Conservation (phyloP, 1,140 invertebrate genomes). For the Anoplolepis gracilipes region DNA sequence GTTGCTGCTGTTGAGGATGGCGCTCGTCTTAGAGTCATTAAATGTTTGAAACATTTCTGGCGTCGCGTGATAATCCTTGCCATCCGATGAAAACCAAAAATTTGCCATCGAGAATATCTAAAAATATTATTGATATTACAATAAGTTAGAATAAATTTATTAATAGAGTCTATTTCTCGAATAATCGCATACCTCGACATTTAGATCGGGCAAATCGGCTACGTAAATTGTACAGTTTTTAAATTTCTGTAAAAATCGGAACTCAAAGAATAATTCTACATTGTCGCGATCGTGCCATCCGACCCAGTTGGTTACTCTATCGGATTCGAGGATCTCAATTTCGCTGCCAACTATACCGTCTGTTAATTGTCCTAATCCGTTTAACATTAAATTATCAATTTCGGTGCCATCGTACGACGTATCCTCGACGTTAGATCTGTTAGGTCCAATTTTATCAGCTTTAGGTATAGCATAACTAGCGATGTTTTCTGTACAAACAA, state of each 20-base stretch:
- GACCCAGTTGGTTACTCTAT: conserved; percentile 88
- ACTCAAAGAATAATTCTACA: conserved; percentile 92
- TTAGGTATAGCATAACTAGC: conserved; percentile 89
- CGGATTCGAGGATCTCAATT: conserved; percentile 73
- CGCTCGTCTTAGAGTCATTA: conserved; percentile 86
- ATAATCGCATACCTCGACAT: conserved; percentile 88
- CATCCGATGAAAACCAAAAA: conserved; percentile 93
- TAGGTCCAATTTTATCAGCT: conserved; percentile 86
- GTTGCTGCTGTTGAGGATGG: neutral
- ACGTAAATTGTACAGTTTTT: conserved; percentile 91
- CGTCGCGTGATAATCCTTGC: conserved; percentile 89
- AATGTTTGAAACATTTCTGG: conserved; percentile 81
- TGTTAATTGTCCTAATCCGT: conserved; percentile 94
- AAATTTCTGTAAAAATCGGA: conserved; percentile 92
- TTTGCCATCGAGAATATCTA: conserved; percentile 90
- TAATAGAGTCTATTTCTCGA: conserved; percentile 8
- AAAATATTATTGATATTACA: neutral
- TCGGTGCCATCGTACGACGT: conserved; percentile 96
- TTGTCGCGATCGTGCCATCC: conserved; percentile 92
- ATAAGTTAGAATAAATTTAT: conserved; percentile 26
- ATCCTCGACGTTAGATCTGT: conserved; percentile 94
- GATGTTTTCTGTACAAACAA: conserved; percentile 85
- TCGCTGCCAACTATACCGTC: conserved; percentile 86
- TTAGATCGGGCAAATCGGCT: conserved; percentile 90
- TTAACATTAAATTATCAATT: conserved; percentile 87